Base-by-base conservation (phyloP, 2,113 vertebrate genomes). In the Syrmaticus mikado region DNA sequence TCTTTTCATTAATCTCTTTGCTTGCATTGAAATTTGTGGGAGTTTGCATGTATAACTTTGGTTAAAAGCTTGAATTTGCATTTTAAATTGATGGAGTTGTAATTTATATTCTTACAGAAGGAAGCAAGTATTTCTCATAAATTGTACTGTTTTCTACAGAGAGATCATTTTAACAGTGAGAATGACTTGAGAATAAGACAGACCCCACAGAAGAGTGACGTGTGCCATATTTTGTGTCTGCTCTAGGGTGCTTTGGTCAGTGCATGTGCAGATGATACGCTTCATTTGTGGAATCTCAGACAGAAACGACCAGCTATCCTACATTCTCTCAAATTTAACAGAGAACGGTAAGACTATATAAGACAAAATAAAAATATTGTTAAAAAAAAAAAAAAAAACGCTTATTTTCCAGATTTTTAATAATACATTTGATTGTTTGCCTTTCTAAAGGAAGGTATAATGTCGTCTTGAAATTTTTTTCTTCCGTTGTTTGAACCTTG, bases 311-410 rank as follows among this genome's bases (percentile, higher is more conserved):
- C 99, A 30, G 99, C 99, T 32, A 93, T 99, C 94, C 98, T 99
- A 75, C 99, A 99, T 97, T 99, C 99, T 38, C 98, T 99, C 91
- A 99, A 99, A 96, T 99, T 99, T 98, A 99, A 99, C 96, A 98
- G 99, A 97, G 99, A 99, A 97, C 98, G 99, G 99, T 99, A 98
- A 98, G 98, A 72, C 67, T 65, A 4, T 58, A 15, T 76, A 38
- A 71, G 15, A n/a, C 15, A 61, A 77, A 88, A 70, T 3, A 82
- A 32, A 41, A 15, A 4, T 5, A 20, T 70, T 7, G 11, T 27
- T 58, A 18, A 40, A 60, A 65, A 28, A 67, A 38, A 36, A 36
- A 38, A 38, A 70, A 1, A 22, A 3, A 10, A 24, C 10, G 8
- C 19, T 62, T 55, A 12, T 14, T 89, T 75, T 43, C 16, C 10